phyloP scores from a whole-genome alignment of 2,113 vertebrate genomes.

The Anguilla rostrata region DNA sequence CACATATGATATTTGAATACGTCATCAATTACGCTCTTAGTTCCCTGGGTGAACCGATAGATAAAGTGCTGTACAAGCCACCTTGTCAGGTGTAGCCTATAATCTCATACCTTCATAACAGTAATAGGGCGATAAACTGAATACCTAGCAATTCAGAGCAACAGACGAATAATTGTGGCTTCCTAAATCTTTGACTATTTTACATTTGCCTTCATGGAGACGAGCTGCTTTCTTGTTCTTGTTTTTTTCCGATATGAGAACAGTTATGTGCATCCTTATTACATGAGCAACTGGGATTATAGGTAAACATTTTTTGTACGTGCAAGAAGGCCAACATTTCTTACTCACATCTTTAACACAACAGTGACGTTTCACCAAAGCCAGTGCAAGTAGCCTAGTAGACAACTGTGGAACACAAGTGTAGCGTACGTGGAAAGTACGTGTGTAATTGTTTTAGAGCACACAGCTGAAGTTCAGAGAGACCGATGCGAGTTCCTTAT shows the following conservation, averaged over 20 bases:
- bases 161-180: neutral
- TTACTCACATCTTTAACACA: neutral
- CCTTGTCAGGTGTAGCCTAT: neutral
- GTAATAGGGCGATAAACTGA: neutral
- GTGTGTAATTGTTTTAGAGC: slow-evolving; percentile 12
- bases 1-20: neutral
- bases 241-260: neutral
- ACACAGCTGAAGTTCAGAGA: slow-evolving; percentile 47
- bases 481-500: slow-evolving; percentile 62
- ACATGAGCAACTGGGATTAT: neutral
- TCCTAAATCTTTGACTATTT: neutral
- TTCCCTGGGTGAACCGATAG: neutral
- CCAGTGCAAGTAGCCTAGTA: neutral
- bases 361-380: neutral
- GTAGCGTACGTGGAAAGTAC: neutral
- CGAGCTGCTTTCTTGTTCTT: neutral
- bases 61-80: neutral
- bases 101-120: slow-evolving; percentile 2
- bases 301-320: too few relatives aligned
- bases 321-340: neutral
- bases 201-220: neutral
- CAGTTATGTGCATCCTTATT: neutral
- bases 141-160: neutral
- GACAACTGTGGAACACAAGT: neutral
- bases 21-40: neutral